Base-by-base conservation (phyloP, 2,888 invertebrate species). In the Dryobotodes eremita region DNA sequence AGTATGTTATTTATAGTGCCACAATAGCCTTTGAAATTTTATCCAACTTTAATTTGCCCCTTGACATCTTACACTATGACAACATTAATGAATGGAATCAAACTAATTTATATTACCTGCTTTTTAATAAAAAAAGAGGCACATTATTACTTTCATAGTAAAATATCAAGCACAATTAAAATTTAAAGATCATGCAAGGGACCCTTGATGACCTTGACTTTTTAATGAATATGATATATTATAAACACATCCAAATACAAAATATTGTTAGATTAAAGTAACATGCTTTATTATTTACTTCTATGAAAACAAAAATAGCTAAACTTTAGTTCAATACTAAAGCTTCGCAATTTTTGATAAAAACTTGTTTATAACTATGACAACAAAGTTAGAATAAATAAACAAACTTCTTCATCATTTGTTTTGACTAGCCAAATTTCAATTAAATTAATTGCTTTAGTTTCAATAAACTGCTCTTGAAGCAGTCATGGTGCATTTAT, bases 201-300 rank as follows among this genome's bases (percentile, higher is more conserved):
- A n/a, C n/a, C n/a, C n/a, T n/a, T n/a, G n/a, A n/a, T 2, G 31
- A 64, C 26, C 10, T n/a, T 46, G 13, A 59, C 2, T 57, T 64
- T 36, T 48, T 50, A 48, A 46, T 31, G 20, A 36, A 17, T 48
- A 46, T 64, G 26, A 46, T 42, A 17, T 55, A 20, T 11, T 64
- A 17, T 4, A 17, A 31, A 26, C 6, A 79, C 36, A 65, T 2
- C 31, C 7, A 66, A 53, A 76, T 0, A 46, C 15, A 36, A 42
- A 65, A 83, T 66, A 46, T 75, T 57, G 48, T 61, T 59, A 75
- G 8, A 36, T 66, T 31, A 48, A n/a, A 31, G 15, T 61, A 15
- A 23, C 50, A 81, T 65, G 75, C 79, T 26, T 42, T 48, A 23
- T 53, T 80, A 20, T 15, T 72, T 5, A 46, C n/a, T 80, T 55